A percentile compares a stretch with the other conserved stretches of the same genome.
Evolutionary conservation across 2,888 invertebrate species (phyloP).

Genomic region (Lepidonotus clava): DNA sequence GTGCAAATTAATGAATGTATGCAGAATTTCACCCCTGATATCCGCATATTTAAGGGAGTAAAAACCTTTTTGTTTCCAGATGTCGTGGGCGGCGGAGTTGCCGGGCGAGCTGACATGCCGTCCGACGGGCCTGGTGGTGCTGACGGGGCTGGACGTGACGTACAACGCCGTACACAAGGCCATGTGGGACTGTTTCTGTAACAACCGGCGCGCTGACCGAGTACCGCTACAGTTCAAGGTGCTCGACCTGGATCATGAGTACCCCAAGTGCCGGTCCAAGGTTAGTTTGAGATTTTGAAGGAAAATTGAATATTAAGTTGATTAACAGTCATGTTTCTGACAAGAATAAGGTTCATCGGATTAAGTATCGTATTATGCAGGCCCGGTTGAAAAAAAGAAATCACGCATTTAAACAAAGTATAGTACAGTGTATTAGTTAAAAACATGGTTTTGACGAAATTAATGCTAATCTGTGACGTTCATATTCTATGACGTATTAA

Average conservation of each 20-base stretch:
- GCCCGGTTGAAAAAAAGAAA: too few species aligned
- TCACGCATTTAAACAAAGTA: too few species aligned
- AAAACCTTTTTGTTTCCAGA: conserved; percentile 59
- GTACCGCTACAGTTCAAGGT: conserved; percentile 91
- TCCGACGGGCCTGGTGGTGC: conserved; percentile 92
- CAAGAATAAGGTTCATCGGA: too few species aligned
- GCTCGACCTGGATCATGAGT: conserved; percentile 90
- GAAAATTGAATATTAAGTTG: too few species aligned
- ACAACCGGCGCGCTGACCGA: conserved; percentile 90
- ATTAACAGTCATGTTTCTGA: too few species aligned
- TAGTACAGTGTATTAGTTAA: too few species aligned
- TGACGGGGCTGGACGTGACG: conserved; percentile 92
- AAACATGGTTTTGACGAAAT: too few species aligned
- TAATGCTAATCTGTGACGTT: too few species aligned
- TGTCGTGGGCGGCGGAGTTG: conserved; percentile 83
- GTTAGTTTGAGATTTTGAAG: too few species aligned
- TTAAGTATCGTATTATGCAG: too few species aligned
- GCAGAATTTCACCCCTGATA: not conserved
- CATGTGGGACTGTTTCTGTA: conserved; percentile 95
- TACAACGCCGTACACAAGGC: conserved; percentile 93
- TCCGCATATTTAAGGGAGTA: not conserved
- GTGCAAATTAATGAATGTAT: too few species aligned
- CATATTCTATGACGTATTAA: too few species aligned
- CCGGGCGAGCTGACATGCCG: conserved; percentile 91
- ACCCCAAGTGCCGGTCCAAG: conserved; percentile 84